Conservation (phyloP, 1,140 invertebrate genomes). For the Meloidogyne exigua region DNA sequence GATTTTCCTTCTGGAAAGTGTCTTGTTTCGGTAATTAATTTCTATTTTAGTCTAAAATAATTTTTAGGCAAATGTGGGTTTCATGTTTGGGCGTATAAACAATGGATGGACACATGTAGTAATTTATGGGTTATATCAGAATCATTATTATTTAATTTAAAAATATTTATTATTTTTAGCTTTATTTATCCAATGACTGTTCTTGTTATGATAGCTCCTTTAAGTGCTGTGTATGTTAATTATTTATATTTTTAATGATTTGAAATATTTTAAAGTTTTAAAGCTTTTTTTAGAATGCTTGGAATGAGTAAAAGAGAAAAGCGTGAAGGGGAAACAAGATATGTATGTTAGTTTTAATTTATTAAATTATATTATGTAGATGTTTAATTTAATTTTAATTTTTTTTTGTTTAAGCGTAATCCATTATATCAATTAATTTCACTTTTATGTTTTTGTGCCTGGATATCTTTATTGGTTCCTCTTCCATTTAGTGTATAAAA, state of each 20-base stretch:
- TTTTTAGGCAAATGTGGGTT: conserved; percentile 52
- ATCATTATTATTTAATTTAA: neutral
- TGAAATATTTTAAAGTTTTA: neutral
- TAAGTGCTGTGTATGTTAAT: conserved; percentile 38
- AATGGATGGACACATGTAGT: conserved; percentile 50
- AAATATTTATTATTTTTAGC: conserved; percentile 9
- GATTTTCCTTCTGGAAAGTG: conserved; percentile 45
- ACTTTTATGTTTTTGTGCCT: conserved; percentile 59
- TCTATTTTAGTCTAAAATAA: neutral
- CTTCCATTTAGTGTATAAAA: conserved; percentile 61
- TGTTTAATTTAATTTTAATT: neutral
- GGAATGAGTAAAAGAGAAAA: conserved; percentile 63
- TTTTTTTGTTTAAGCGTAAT: conserved; percentile 59
- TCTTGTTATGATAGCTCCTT: conserved; percentile 54
- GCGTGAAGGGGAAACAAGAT: conserved; percentile 57
- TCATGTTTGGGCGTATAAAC: conserved; percentile 59
- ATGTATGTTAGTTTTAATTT: conserved; percentile 52
- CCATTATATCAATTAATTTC: conserved; percentile 63
- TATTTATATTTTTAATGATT: neutral
- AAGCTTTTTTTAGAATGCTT: conserved; percentile 42
- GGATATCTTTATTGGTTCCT: conserved; percentile 56
- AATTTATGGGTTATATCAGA: conserved; percentile 49
- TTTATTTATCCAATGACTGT: conserved; percentile 60
- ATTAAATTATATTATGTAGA: neutral
- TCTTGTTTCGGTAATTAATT: conserved; percentile 46